Evolutionary conservation across 2,888 invertebrate genomes (phyloP).

Genomic region (Rhopalosiphum nymphaeae): DNA sequence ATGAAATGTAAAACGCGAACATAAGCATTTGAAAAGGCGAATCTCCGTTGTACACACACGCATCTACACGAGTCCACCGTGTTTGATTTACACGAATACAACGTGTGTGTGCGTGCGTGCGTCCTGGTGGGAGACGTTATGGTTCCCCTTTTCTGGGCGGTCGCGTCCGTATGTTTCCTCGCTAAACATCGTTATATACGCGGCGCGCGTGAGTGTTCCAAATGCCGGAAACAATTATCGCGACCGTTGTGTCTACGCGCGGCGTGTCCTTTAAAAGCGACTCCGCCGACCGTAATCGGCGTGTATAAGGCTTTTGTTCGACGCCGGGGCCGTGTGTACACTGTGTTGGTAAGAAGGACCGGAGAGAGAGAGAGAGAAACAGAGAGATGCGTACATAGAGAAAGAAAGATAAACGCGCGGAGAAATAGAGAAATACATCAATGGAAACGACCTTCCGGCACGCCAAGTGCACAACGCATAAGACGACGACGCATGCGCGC

Average conservation of each 20-base stretch:
- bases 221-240: conserved; percentile 64
- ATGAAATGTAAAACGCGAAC: neutral
- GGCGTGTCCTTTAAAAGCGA: conserved; percentile 48
- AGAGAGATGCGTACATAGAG: neutral
- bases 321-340: neutral
- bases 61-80: neutral
- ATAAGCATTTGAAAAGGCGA: neutral
- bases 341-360: neutral
- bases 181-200: conserved; percentile 45
- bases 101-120: neutral
- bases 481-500: neutral
- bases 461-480: conserved; percentile 4
- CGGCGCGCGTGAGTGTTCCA: neutral
- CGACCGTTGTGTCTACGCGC: conserved; percentile 56
- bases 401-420: neutral
- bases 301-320: conserved; percentile 55
- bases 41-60: neutral
- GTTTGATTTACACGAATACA: neutral
- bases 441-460: conserved; percentile 54
- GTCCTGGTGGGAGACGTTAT: neutral
- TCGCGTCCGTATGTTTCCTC: conserved; percentile 31
- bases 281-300: conserved; percentile 28
- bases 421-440: conserved; percentile 42
- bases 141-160: neutral
- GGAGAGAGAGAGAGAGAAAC: neutral